These are phyloP conservation scores for rat (Rattus norvegicus) DNA, from an alignment of 2,113 vertebrate species.

Conservation along the genomic window GRCr8 NC_086039.1:65292001-65292500, in stretches of 20 bases:
- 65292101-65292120: neutral
- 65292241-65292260: neutral
- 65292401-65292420: neutral
- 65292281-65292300: neutral
- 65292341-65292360: neutral
- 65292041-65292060: neutral
- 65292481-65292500: neutral
- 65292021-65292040: neutral
- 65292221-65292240: neutral
- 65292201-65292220: too few relatives aligned
- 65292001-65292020: neutral
- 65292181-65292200: neutral
- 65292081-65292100: conserved; percentile 28
- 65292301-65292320: conserved; percentile 13
- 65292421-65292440: neutral
- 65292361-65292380: neutral
- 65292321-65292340: conserved; percentile 18
- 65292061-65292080: conserved; percentile 2
- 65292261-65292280: neutral
- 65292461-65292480: neutral
- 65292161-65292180: neutral
- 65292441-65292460: neutral
- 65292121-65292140: neutral
- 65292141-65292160: neutral
- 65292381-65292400: neutral